phyloP scores from a whole-genome alignment of 2,888 invertebrate genomes.

The Plagiodera versicolora region DNA sequence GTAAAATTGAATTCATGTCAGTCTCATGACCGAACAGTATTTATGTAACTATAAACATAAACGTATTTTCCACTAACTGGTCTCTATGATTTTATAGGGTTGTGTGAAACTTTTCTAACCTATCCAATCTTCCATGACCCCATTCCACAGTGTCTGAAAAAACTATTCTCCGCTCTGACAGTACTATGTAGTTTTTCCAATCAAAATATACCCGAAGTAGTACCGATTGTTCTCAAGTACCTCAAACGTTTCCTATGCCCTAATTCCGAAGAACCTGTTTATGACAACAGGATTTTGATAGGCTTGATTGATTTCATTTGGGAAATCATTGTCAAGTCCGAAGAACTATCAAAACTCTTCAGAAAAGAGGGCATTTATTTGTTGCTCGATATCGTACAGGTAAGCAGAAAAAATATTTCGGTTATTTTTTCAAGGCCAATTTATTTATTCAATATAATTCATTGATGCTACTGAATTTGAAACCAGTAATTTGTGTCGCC shows the following conservation, averaged over 20 bases:
- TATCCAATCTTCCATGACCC: constrained; percentile 6
- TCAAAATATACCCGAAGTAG: not conserved
- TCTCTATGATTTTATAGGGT: constrained; percentile 1
- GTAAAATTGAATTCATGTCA: too few species aligned
- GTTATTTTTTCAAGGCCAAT: too few species aligned
- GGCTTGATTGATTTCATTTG: constrained; percentile 53
- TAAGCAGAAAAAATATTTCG: constrained; percentile 20
- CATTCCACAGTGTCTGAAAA: constrained; percentile 15
- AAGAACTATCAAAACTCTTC: constrained; percentile 45
- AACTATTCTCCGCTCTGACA: constrained; percentile 14
- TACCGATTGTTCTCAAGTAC: constrained; percentile 21
- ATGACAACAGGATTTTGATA: constrained; percentile 51
- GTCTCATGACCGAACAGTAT: too few species aligned
- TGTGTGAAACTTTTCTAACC: constrained; percentile 10
- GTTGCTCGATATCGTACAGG: constrained; percentile 52
- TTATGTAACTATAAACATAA: too few species aligned
- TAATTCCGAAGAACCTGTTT: constrained; percentile 41
- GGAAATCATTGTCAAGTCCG: constrained; percentile 47
- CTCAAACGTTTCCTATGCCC: constrained; percentile 33
- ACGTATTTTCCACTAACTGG: too few species aligned
- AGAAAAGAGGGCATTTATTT: constrained; percentile 44
- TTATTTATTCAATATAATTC: too few species aligned
- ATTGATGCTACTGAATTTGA: too few species aligned
- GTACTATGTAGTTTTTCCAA: not conserved
- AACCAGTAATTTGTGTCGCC: too few species aligned